Conservation (phyloP, 2,888 invertebrate genomes). For the Drosophila meridiana region DNA sequence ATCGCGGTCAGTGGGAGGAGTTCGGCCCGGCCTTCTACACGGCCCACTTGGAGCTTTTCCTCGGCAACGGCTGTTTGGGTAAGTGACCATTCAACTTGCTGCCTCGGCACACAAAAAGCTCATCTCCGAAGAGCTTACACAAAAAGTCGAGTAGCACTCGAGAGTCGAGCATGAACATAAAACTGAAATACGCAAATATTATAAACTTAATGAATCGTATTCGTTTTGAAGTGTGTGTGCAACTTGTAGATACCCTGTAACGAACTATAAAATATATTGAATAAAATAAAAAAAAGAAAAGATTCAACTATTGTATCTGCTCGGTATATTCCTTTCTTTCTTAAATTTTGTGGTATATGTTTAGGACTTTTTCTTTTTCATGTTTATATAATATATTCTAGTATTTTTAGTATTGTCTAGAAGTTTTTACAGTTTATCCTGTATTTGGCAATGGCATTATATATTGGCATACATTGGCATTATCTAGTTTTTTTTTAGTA, state of each 20-base stretch:
- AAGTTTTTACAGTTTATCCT: not conserved
- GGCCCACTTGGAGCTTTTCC: conserved; percentile 89
- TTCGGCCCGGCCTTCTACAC: conserved; percentile 89
- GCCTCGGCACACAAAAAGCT: not conserved
- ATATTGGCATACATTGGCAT: no score
- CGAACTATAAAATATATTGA: not conserved
- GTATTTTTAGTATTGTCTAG: not conserved
- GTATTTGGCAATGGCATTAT: no score
- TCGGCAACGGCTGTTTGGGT: conserved; percentile 90
- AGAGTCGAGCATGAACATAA: not conserved
- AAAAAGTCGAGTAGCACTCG: conserved; percentile 8
- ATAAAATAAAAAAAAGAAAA: no score
- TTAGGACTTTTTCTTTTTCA: no score
- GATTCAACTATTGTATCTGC: no score
- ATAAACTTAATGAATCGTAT: not conserved
- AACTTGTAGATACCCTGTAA: not conserved
- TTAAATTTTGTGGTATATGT: no score
- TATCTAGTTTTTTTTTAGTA: not conserved
- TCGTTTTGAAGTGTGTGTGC: not conserved
- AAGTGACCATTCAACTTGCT: conserved; percentile 46
- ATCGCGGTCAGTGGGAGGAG: conserved; percentile 88
- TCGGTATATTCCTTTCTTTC: no score
- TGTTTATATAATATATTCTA: not conserved
- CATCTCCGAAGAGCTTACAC: not conserved
- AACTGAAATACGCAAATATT: not conserved